Evolutionary conservation across 2,888 invertebrate genomes (phyloP).

Genomic region (Heliconius hortense): DNA sequence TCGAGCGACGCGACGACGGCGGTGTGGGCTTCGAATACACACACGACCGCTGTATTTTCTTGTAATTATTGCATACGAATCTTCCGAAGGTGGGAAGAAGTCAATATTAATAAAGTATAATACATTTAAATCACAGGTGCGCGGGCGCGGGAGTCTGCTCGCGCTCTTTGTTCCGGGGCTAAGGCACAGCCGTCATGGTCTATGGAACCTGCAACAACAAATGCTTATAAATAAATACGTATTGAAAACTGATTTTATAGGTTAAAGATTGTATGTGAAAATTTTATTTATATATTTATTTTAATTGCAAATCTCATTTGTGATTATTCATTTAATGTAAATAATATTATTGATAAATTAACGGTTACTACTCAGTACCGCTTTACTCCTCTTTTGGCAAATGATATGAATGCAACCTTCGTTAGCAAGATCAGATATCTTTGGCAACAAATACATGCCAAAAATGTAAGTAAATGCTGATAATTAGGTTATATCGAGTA

Average conservation of each 20-base stretch:
- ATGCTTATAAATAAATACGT: background rate
- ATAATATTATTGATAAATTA: background rate
- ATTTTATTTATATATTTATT: background rate
- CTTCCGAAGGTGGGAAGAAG: slow-evolving; percentile 62
- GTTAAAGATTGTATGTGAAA: background rate
- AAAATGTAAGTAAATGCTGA: background rate
- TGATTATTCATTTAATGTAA: background rate
- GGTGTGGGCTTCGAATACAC: slow-evolving; percentile 71
- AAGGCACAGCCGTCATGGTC: slow-evolving; percentile 80
- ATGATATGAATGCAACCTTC: slow-evolving; percentile 22
- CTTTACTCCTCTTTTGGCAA: slow-evolving; percentile 9
- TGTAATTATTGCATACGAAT: slow-evolving; percentile 64
- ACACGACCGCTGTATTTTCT: slow-evolving; percentile 57
- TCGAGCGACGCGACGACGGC: slow-evolving; percentile 30
- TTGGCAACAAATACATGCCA: slow-evolving; percentile 20
- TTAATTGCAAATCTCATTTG: background rate
- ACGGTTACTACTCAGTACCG: background rate
- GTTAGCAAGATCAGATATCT: slow-evolving; percentile 6
- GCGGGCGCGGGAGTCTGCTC: slow-evolving; percentile 40
- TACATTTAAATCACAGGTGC: slow-evolving; percentile 61
- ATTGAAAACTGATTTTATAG: background rate
- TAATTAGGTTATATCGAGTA: background rate
- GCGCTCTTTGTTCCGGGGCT: slow-evolving; percentile 51
- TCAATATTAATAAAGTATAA: slow-evolving; percentile 53
- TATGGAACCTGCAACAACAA: slow-evolving; percentile 68